Percentiles rank a stretch among this genome's conserved stretches.
These are phyloP conservation scores for Acrocera orbiculus DNA, from an alignment of 2,888 invertebrate species.

Conservation along the genomic window DNA sequence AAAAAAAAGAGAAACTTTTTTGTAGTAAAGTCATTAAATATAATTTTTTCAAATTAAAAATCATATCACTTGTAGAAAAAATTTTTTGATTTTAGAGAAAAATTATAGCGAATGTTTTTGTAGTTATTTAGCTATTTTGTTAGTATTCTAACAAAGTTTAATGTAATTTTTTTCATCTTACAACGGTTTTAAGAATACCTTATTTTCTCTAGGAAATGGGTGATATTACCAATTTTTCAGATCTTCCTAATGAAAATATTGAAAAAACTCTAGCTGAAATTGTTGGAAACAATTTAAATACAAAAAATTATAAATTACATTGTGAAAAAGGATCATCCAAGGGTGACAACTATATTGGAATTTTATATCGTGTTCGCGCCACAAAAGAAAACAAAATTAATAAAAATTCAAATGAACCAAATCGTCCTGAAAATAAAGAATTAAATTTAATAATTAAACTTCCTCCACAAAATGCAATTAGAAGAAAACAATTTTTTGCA, in stretches of 20 bases:
- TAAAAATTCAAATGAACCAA: background rate
- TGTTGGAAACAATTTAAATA: constrained; percentile 13
- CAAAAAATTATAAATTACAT: constrained; percentile 12
- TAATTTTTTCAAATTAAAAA: no score
- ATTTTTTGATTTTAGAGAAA: no score
- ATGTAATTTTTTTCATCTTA: no score
- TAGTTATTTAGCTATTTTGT: no score
- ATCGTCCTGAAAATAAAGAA: background rate
- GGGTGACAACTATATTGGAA: constrained; percentile 25
- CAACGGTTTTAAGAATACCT: no score
- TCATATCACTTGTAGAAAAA: no score
- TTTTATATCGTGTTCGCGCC: constrained; percentile 19
- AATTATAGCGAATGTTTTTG: no score
- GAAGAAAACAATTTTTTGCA: constrained; percentile 22
- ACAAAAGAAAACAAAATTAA: background rate
- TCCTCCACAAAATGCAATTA: constrained; percentile 19
- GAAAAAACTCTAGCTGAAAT: constrained; percentile 15
- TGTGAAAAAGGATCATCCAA: constrained; percentile 19
- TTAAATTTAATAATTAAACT: constrained; percentile 20
- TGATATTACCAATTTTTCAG: no score
- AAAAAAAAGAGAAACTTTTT: no score
- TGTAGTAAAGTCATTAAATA: no score
- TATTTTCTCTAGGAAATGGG: no score
- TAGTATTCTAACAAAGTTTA: no score
- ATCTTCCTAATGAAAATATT: constrained; percentile 17